Conservation (phyloP, 2,113 vertebrate species). For the Neolamprologus falcicula region DNA sequence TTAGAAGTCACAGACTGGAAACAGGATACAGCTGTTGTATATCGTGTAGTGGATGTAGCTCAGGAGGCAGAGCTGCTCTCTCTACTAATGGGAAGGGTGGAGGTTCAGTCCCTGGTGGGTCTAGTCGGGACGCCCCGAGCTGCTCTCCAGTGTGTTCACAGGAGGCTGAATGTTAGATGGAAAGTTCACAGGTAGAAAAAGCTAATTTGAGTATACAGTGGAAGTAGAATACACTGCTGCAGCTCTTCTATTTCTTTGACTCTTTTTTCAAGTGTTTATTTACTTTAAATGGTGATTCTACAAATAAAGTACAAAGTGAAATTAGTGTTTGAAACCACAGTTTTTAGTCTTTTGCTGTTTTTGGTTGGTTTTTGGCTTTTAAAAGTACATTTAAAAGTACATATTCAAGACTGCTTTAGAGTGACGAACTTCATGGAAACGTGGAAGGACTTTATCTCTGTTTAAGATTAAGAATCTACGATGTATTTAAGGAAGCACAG, state of each 20-base stretch:
- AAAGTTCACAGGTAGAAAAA: background rate
- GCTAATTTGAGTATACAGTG: background rate
- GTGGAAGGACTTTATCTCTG: background rate
- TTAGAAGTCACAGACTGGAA: background rate
- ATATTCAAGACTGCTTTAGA: background rate
- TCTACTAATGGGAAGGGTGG: fast-evolving
- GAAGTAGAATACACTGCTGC: background rate
- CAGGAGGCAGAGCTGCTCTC: background rate
- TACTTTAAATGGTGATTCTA: background rate
- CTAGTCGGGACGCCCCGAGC: background rate
- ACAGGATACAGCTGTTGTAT: background rate
- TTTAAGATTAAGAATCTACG: background rate
- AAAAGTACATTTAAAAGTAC: background rate
- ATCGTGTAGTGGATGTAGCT: background rate
- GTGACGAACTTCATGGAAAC: fast-evolving
- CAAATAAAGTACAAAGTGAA: background rate
- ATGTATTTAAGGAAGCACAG: background rate
- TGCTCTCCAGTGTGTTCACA: background rate
- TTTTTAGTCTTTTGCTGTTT: background rate
- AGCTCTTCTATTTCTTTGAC: background rate
- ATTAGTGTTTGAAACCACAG: background rate
- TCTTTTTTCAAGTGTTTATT: background rate
- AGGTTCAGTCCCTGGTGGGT: background rate
- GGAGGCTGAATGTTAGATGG: background rate
- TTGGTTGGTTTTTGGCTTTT: background rate